Evolutionary conservation across 1,140 invertebrate species (phyloP).

Genomic region (Drosophila azteca): DNA sequence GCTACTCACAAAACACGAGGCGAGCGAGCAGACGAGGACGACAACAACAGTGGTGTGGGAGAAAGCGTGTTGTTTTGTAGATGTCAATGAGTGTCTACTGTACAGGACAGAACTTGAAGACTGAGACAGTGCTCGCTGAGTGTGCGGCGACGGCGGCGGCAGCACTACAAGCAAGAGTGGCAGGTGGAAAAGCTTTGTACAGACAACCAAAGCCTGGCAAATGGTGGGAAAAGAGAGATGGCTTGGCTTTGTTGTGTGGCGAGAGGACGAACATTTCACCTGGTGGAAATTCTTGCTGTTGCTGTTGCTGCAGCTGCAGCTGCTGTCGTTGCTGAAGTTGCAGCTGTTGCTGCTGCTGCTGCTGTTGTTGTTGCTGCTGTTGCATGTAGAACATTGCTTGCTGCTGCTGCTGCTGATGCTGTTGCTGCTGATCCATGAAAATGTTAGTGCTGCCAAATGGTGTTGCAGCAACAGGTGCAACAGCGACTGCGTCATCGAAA

Average conservation of each 20-base stretch:
- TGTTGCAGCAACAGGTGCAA: conserved; percentile 34
- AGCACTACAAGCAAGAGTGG: conserved; percentile 60
- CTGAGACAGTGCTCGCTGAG: conserved; percentile 11
- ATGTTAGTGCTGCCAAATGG: conserved; percentile 36
- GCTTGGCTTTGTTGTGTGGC: conserved; percentile 14
- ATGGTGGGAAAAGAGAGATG: conserved; percentile 12
- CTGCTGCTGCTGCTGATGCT: conserved; percentile 29
- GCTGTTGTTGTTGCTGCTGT: conserved; percentile 30
- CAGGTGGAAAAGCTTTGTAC: conserved; percentile 62
- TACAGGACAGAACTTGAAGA: conserved; percentile 30
- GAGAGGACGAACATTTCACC: conserved; percentile 55
- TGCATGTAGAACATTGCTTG: conserved; percentile 32
- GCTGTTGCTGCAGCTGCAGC: conserved; percentile 38
- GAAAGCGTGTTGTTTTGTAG: conserved; percentile 41
- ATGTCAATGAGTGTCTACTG: conserved; percentile 27
- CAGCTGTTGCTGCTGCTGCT: conserved; percentile 32
- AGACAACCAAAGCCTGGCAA: conserved; percentile 57
- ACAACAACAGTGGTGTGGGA: conserved; percentile 25
- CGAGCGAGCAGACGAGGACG: conserved; percentile 15
- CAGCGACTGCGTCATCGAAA: conserved; percentile 62
- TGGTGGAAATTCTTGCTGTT: conserved; percentile 59
- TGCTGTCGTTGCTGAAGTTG: conserved; percentile 39
- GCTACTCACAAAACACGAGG: conserved; percentile 57
- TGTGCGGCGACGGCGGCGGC: conserved; percentile 42
- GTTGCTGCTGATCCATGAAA: conserved; percentile 54